Percentiles rank a stretch among this genome's conserved stretches.
These are phyloP conservation scores for Varanus salvator DNA, from an alignment of 2,113 vertebrate species.

Conservation along the genomic window DNA sequence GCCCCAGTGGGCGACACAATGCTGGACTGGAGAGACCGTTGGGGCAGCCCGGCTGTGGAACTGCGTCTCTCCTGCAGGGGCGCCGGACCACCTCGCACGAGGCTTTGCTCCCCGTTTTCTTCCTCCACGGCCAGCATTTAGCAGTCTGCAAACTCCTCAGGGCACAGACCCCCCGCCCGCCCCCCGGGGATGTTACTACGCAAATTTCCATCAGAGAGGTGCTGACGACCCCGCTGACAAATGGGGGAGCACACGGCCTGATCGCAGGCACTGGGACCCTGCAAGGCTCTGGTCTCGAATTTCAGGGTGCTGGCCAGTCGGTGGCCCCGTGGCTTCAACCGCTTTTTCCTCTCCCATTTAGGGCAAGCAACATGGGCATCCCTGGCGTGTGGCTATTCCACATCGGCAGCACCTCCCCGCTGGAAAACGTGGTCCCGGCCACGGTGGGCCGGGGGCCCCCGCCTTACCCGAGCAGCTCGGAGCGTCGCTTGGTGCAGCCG, in stretches of 20 bases:
- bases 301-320: not conserved
- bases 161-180: not conserved
- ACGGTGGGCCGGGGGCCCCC: constrained; percentile 17
- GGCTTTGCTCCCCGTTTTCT: not conserved
- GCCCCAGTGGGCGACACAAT: not conserved
- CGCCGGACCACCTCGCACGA: no score
- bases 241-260: not conserved
- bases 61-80: not conserved
- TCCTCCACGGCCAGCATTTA: no score
- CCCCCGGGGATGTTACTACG: not conserved
- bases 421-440: constrained; percentile 84
- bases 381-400: constrained; percentile 94
- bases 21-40: not conserved
- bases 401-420: constrained; percentile 79
- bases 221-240: no score
- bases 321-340: not conserved
- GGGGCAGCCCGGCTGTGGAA: not conserved
- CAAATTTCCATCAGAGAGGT: not conserved
- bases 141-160: not conserved
- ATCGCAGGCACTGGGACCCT: not conserved
- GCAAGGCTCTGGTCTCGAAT: not conserved
- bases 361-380: constrained; percentile 86
- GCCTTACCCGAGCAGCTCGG: constrained; percentile 12
- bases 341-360: constrained; percentile 58
- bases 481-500: constrained; percentile 31